Base-by-base conservation (phyloP, 1,140 invertebrate species). In the Drosophila persimilis region DNA sequence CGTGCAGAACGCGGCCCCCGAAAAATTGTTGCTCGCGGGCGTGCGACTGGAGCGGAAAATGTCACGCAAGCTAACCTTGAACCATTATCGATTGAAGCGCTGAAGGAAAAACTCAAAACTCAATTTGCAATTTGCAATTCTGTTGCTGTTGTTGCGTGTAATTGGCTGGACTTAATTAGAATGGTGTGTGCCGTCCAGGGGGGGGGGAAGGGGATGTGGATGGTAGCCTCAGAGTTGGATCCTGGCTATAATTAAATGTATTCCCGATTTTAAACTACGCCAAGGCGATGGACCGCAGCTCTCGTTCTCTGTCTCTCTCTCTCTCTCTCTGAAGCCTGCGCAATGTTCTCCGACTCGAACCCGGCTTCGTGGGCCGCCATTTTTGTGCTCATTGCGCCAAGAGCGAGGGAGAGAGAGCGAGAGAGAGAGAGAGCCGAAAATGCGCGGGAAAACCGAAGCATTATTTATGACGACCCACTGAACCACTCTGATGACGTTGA, bases 391-490 rank as follows among this genome's bases (percentile, higher is more conserved):
- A 13, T 13, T 43, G 55, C 55, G 20, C 20, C n/a, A 39, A 39
- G 35, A 46, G 20, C n/a, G n/a, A 22, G 8, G 41, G 54, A 7
- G 11, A 20, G 45, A 15, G 48, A 13, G 41, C 24, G 7, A 9
- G 39, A 54, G 55, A 15, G 43, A 6, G 56, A 39, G 67, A 81
- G 76, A 73, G 67, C 55, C 59, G n/a, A 78, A 88, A 83, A 73
- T 88, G 78, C 83, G 83, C 83, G 83, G 83, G 83, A 88, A 88
- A 88, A 66, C 75, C 79, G 65, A 88, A 78, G 66, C 56, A 50
- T 58, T 53, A 60, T 70, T 78, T 89, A 79, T 73, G 83, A 74
- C 83, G 83, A 88, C 83, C 83, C 83, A 88, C 79, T 88, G 83
- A 88, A 83, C 83, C 83, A 88, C 83, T 88, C 67, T 60, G 73